Evolutionary conservation across 1,140 invertebrate genomes (phyloP).

Genomic region (Tyrophagus putrescentiae): DNA sequence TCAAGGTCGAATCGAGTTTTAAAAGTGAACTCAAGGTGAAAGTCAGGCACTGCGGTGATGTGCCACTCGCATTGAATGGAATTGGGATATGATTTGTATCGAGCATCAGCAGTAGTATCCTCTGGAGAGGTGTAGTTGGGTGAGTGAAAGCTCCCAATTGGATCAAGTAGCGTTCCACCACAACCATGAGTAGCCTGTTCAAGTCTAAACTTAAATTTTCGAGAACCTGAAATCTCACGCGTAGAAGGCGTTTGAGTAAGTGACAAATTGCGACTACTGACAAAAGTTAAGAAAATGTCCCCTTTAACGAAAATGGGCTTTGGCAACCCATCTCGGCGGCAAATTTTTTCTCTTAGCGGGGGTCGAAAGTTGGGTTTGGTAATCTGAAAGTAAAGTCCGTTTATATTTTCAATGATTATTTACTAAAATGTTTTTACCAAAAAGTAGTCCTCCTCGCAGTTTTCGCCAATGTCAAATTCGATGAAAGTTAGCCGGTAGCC

Average conservation of each 20-base stretch:
- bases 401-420: too few species aligned
- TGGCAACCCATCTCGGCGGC: neutral
- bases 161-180: conserved; percentile 41
- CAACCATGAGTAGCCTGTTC: conserved; percentile 38
- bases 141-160: conserved; percentile 36
- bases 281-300: conserved; percentile 7
- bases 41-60: conserved; percentile 46
- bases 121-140: too few species aligned
- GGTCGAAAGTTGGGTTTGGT: conserved; percentile 4
- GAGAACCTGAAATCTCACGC: neutral
- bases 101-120: too few species aligned
- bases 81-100: conserved; percentile 42
- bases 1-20: conserved; percentile 56
- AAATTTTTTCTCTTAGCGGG: neutral
- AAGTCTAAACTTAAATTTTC: too few species aligned
- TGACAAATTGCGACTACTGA: neutral
- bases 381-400: too few species aligned
- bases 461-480: conserved; percentile 28
- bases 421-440: conserved; percentile 31
- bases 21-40: conserved; percentile 50
- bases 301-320: neutral
- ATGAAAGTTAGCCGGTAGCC: conserved; percentile 33
- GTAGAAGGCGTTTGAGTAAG: conserved; percentile 13
- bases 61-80: conserved; percentile 67
- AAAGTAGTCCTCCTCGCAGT: conserved; percentile 39